Conservation (phyloP, 64 coral and sea anemone genomes). For the Acropora tenuis region DNA sequence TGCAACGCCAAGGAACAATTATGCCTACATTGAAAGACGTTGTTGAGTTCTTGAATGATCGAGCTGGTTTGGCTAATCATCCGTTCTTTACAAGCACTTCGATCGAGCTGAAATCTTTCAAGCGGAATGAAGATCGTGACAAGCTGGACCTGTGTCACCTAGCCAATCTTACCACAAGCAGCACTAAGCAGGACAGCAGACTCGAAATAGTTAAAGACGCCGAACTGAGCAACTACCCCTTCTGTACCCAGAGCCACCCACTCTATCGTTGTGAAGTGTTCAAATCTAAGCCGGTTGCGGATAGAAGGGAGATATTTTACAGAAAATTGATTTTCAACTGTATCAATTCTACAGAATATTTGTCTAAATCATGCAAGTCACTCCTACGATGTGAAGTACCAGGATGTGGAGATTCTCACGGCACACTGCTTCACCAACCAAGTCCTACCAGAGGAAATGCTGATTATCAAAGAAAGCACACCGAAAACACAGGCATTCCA, state of each 20-base stretch:
- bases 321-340: constrained; percentile 26
- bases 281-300: constrained; percentile 18
- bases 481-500: background rate
- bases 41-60: too few species aligned
- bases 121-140: too few species aligned
- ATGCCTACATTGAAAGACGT: too few species aligned
- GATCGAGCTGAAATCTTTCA: too few species aligned
- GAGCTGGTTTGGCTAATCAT: too few species aligned
- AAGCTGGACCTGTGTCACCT: background rate
- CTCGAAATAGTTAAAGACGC: background rate
- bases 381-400: constrained; percentile 5
- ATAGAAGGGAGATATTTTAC: constrained; percentile 38
- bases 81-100: too few species aligned
- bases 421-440: constrained; percentile 34
- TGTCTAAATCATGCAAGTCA: constrained; percentile 34
- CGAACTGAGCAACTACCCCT: background rate
- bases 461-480: constrained; percentile 21
- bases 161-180: background rate
- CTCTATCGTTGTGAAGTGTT: constrained; percentile 29
- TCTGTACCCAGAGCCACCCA: constrained; percentile 22
- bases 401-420: constrained; percentile 31
- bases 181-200: background rate
- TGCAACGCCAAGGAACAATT: too few species aligned
- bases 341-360: constrained; percentile 48
- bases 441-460: background rate